Evolutionary conservation across 2,797 vertebrate genomes (phyloP).

Genomic region (Trematomus bernacchii): DNA sequence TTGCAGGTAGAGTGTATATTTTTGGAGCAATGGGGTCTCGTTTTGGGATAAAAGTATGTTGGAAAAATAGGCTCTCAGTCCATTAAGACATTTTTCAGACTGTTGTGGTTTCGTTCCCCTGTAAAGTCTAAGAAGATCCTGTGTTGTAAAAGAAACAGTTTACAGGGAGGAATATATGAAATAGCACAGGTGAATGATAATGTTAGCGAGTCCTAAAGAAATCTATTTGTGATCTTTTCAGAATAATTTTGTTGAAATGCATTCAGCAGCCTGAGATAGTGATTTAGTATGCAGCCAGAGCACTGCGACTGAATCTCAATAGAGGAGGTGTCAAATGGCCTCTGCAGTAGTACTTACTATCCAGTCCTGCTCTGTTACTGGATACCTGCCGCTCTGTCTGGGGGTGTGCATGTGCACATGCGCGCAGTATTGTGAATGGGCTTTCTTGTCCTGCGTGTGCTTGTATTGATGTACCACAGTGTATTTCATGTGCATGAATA

Average conservation of each 20-base stretch:
- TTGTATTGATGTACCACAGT: slow-evolving; percentile 20
- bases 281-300: slow-evolving; percentile 53
- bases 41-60: too few relatives aligned
- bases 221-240: background rate
- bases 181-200: background rate
- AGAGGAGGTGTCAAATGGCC: slow-evolving; percentile 72
- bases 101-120: too few relatives aligned
- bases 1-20: too few relatives aligned
- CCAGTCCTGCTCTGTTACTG: slow-evolving; percentile 52
- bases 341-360: slow-evolving; percentile 72
- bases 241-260: slow-evolving; percentile 20
- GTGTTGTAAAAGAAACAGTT: background rate
- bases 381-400: slow-evolving; percentile 49
- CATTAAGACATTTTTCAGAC: too few relatives aligned
- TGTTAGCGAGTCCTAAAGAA: background rate
- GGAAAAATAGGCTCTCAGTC: too few relatives aligned
- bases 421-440: background rate
- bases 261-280: slow-evolving; percentile 26
- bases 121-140: background rate
- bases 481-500: slow-evolving; percentile 23
- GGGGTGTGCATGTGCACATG: slow-evolving; percentile 29
- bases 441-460: slow-evolving; percentile 4
- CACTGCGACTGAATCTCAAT: slow-evolving; percentile 56
- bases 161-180: background rate
- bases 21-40: too few relatives aligned